phyloP scores from a whole-genome alignment of 2,888 invertebrate genomes.

The Nomada fucata region DNA sequence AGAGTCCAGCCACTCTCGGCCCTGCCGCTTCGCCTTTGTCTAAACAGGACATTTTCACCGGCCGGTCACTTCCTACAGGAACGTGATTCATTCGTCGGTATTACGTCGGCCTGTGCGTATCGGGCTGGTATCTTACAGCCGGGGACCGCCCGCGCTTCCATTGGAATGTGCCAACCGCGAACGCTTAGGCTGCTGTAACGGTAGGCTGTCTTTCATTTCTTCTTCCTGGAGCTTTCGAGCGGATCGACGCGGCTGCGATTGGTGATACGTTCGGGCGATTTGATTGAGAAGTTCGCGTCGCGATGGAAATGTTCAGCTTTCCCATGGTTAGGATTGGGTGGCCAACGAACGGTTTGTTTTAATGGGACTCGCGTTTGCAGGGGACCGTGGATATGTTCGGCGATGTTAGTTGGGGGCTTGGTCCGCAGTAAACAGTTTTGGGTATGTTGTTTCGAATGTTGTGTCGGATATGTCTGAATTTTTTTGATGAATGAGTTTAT shows the following conservation, averaged over 20 bases:
- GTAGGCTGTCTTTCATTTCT: conserved; percentile 26
- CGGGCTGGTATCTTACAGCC: conserved; percentile 42
- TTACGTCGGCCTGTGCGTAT: conserved; percentile 46
- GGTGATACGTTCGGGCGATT: background rate
- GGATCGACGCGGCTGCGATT: background rate
- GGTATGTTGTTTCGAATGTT: too few species aligned
- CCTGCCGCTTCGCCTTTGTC: conserved; percentile 53
- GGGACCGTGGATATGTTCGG: too few species aligned
- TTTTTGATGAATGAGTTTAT: too few species aligned
- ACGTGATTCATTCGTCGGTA: conserved; percentile 55
- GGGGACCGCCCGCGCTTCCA: conserved; percentile 45
- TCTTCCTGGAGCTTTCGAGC: background rate
- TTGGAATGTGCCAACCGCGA: conserved; percentile 43
- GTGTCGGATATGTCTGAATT: too few species aligned
- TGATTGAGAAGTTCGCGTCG: background rate
- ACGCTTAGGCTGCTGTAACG: conserved; percentile 28
- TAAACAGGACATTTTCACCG: conserved; percentile 59
- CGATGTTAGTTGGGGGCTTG: too few species aligned
- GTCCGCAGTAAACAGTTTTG: too few species aligned
- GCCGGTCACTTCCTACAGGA: conserved; percentile 52
- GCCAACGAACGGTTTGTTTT: background rate
- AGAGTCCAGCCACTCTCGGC: conserved; percentile 38
- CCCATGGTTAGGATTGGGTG: too few species aligned
- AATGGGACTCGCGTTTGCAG: too few species aligned
- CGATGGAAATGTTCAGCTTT: background rate